Evolutionary conservation across 37 sponge, comb jelly and placozoan genomes (phyloP), one percentile per base, ranked within the genome.

Genomic region (Chondrilla cf. caribensis): DNA sequence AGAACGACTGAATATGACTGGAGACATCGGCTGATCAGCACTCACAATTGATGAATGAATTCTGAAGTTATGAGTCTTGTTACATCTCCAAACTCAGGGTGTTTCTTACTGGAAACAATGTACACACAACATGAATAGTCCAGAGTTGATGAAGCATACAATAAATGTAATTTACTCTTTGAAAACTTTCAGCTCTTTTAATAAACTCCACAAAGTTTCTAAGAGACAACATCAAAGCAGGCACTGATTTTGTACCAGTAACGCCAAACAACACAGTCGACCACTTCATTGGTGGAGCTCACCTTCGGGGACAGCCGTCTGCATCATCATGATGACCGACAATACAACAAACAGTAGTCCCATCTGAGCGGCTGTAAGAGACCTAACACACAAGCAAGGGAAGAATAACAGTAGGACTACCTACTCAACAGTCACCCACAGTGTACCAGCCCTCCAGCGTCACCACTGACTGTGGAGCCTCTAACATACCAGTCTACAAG

Each of bases 271-370:
- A 47, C 6, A 47, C n/a, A n/a, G n/a, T n/a, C n/a, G n/a, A n/a
- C n/a, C n/a, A n/a, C n/a, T n/a, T n/a, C n/a, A 47, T 47, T 47
- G 51, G 51, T 47, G 51, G 51, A 47, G 11, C 64, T 62, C 29
- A 91, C 92, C 88, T 81, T 87, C 88, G 28, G 59, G 41, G 32
- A 87, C 40, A 9, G 76, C 22, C 0, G 70, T 79, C 39, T 85
- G 76, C 59, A 81, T 84, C 92, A 91, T 85, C 92, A 91, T 85
- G 68, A 91, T 79, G 38, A 87, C 70, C 22, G 87, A 78, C 40
- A 91, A 81, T 1, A 91, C 38, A 15, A 85, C 71, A 60, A 24
- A 81, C 22, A 91, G 68, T 17, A 91, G 75, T 38, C 92, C 92
- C 43, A 38, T 70, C 40, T 85, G 58, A 1, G 62, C 59, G 35